phyloP scores from a whole-genome alignment of 2,797 vertebrate species.

The Caiman crocodilus region DNA sequence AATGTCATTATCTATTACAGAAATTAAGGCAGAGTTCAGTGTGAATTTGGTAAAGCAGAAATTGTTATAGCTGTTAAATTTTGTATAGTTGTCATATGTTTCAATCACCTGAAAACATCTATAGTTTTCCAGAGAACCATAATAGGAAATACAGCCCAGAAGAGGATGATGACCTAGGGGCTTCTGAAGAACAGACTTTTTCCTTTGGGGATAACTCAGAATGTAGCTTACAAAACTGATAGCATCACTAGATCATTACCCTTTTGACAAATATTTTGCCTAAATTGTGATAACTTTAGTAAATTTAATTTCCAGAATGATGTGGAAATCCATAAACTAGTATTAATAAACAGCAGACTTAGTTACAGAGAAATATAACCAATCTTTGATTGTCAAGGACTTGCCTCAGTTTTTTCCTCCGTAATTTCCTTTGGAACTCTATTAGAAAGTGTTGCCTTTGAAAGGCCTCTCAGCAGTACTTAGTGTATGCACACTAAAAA shows the following conservation, averaged over 20 bases:
- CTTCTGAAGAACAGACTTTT: slow-evolving; percentile 1
- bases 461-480: background rate
- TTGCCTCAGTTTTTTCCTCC: background rate
- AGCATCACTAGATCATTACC: background rate
- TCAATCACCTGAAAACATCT: background rate
- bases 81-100: background rate
- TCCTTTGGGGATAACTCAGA: background rate
- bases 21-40: background rate
- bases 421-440: background rate
- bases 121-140: background rate
- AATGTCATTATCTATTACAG: background rate
- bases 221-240: background rate
- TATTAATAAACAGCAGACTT: background rate
- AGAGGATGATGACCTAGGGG: background rate
- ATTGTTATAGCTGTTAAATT: background rate
- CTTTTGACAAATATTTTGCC: background rate
- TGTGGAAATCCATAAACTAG: background rate
- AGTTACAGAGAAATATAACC: background rate
- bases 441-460: background rate
- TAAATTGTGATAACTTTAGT: background rate
- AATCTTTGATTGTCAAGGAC: background rate
- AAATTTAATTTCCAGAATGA: background rate
- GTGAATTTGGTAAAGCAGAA: background rate
- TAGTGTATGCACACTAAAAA: background rate
- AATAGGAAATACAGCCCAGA: background rate